phyloP scores from a whole-genome alignment of 92 coral and sea anemone genomes.

The Anthopleura xanthogrammica region DNA sequence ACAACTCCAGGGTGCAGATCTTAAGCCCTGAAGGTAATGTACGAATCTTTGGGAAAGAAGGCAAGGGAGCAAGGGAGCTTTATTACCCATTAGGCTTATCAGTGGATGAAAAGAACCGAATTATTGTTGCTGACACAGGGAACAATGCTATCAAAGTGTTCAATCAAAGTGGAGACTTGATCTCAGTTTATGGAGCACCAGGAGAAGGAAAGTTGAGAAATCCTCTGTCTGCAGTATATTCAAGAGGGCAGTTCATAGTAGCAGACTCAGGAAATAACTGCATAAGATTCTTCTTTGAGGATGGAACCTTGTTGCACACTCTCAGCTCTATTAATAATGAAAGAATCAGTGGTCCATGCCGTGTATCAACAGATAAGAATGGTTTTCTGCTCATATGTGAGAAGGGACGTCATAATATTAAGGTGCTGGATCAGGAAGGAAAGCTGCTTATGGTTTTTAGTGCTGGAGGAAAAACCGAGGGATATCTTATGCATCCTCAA shows the following conservation, averaged over 20 bases:
- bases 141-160: conserved; percentile 45
- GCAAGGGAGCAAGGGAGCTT: conserved; percentile 32
- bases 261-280: conserved; percentile 42
- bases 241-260: conserved; percentile 41
- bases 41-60: conserved; percentile 38
- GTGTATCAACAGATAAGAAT: conserved; percentile 34
- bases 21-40: conserved; percentile 31
- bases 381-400: conserved; percentile 51
- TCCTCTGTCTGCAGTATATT: conserved; percentile 38
- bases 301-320: conserved; percentile 16
- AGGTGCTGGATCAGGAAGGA: conserved; percentile 34
- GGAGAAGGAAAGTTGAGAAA: conserved; percentile 27
- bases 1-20: conserved; percentile 42
- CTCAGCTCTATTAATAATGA: conserved; percentile 15
- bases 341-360: conserved; percentile 26
- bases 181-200: conserved; percentile 24
- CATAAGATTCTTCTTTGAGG: conserved; percentile 36
- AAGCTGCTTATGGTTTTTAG: conserved; percentile 17
- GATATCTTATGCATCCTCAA: conserved; percentile 42
- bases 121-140: conserved; percentile 49
- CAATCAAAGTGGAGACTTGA: conserved; percentile 21
- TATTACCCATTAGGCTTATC: conserved; percentile 38
- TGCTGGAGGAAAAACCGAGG: conserved; percentile 17
- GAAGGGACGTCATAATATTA: conserved; percentile 22
- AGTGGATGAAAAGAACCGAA: conserved; percentile 31